These are phyloP conservation scores for Phortica variegata DNA, from an alignment of 1,140 invertebrate genomes.

Conservation along the genomic window DNA sequence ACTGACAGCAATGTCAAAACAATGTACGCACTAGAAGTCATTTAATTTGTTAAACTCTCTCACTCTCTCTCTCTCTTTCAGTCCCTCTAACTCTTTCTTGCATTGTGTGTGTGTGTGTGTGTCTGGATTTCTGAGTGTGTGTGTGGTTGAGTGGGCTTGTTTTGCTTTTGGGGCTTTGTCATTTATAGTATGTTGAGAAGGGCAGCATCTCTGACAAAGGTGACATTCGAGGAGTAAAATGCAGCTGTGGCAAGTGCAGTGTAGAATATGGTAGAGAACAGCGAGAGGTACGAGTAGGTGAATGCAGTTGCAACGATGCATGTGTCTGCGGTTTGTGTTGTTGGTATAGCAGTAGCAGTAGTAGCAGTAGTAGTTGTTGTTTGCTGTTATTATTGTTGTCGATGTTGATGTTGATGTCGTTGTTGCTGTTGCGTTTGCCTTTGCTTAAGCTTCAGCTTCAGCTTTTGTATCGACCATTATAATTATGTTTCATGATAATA, in stretches of 20 bases:
- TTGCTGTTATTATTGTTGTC: constrained; percentile 12
- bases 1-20: constrained; percentile 51
- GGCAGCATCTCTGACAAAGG: no score
- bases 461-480: constrained; percentile 4
- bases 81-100: constrained; percentile 42
- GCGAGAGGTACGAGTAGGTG: no score
- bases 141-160: constrained; percentile 3
- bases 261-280: no score
- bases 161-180: constrained; percentile 3
- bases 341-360: constrained; percentile 1
- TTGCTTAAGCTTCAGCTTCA: constrained; percentile 24
- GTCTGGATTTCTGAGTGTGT: constrained; percentile 1
- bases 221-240: no score
- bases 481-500: no score
- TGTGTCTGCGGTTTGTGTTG: constrained; percentile 38
- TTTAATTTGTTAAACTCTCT: constrained; percentile 56
- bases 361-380: constrained; percentile 7
- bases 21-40: constrained; percentile 56
- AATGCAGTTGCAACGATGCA: no score
- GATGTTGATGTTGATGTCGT: constrained; percentile 12
- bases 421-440: constrained; percentile 8
- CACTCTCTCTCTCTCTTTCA: constrained; percentile 40
- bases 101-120: not conserved
- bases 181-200: no score
- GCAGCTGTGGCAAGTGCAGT: no score